A percentile compares a stretch with the other conserved stretches of the same genome.
Evolutionary conservation across 2,888 invertebrate species (phyloP).

Genomic region (Drosophila monieri): DNA sequence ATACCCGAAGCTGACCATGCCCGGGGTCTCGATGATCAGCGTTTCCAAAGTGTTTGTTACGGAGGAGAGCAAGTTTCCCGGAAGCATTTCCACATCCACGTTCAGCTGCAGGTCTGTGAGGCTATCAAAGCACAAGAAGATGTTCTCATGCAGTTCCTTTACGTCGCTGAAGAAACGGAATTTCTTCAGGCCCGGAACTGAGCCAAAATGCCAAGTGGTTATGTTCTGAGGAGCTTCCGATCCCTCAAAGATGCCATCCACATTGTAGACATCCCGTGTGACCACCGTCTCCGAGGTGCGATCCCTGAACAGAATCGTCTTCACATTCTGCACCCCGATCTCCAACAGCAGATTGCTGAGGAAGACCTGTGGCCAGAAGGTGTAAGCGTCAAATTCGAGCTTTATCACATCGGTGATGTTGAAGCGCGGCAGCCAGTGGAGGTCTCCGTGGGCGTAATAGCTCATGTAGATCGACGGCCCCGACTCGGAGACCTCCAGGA

Average conservation of each 20-base stretch:
- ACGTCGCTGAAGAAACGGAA: conserved; percentile 58
- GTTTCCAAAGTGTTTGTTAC: conserved; percentile 49
- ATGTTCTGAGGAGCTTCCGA: conserved; percentile 3
- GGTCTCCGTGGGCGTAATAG: conserved; percentile 44
- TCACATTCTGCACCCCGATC: conserved; percentile 53
- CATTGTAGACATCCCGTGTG: conserved; percentile 1
- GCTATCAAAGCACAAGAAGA: conserved; percentile 55
- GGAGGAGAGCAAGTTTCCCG: conserved; percentile 43
- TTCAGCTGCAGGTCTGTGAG: conserved; percentile 48
- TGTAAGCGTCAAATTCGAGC: conserved; percentile 70
- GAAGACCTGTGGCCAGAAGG: conserved; percentile 61
- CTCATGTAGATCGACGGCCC: conserved; percentile 58
- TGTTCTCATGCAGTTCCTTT: conserved; percentile 41
- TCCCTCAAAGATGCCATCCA: background rate
- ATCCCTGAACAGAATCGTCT: conserved; percentile 56
- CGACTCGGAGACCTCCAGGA: conserved; percentile 54
- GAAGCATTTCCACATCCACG: conserved; percentile 53
- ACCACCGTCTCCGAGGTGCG: conserved; percentile 51
- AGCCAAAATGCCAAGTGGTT: conserved; percentile 61
- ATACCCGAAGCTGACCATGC: conserved; percentile 45
- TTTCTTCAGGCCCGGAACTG: conserved; percentile 48
- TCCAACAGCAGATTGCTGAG: conserved; percentile 50
- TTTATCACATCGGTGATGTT: conserved; percentile 48
- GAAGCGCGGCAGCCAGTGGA: conserved; percentile 57
- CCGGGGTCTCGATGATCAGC: conserved; percentile 54